Conservation (phyloP, 1,140 invertebrate species). For the Fopius arisanus region DNA sequence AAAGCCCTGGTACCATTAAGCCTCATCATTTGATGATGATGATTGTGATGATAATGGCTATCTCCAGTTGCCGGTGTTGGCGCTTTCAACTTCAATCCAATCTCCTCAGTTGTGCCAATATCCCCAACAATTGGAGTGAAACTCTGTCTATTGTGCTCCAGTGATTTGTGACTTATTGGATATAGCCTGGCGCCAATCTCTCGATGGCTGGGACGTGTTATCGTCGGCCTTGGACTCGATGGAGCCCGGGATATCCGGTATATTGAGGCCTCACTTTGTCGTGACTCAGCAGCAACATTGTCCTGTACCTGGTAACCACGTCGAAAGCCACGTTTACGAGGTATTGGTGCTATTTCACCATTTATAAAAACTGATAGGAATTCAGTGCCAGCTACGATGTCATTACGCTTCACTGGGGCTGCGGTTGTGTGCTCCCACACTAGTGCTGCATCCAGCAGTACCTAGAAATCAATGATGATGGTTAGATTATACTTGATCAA, state of each 20-base stretch:
- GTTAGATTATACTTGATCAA: background rate
- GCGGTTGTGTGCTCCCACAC: conserved; percentile 47
- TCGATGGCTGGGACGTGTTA: conserved; percentile 27
- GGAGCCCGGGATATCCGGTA: conserved; percentile 57
- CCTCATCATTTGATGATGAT: background rate
- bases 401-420: conserved; percentile 54
- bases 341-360: conserved; percentile 56
- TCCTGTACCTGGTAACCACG: conserved; percentile 41
- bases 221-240: conserved; percentile 37
- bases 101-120: conserved; percentile 41
- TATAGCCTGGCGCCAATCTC: conserved; percentile 45
- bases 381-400: conserved; percentile 67
- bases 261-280: conserved; percentile 57
- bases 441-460: conserved; percentile 56
- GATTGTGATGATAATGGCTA: background rate
- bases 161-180: conserved; percentile 54
- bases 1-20: background rate
- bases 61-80: background rate
- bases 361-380: conserved; percentile 69
- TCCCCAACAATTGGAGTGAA: conserved; percentile 49
- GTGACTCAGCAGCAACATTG: conserved; percentile 54
- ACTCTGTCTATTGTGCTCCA: conserved; percentile 48
- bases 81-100: conserved; percentile 25
- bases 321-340: conserved; percentile 54
- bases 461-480: conserved; percentile 42